These are phyloP conservation scores for Polydesmus complanatus DNA, from an alignment of 2,888 invertebrate genomes.

Conservation along the genomic window DNA sequence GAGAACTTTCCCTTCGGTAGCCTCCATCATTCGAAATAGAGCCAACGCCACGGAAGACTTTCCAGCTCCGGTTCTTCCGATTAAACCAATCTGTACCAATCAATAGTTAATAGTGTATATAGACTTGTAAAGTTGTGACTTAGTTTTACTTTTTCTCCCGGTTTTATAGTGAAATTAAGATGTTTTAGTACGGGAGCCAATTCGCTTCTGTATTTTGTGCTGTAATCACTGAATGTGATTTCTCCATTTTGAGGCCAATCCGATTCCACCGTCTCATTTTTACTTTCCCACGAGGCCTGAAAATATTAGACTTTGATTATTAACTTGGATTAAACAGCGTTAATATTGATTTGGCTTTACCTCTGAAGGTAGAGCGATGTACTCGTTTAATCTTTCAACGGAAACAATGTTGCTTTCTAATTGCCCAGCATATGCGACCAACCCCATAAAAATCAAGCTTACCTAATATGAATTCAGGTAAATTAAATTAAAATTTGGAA, in stretches of 20 bases:
- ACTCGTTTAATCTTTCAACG: conserved; percentile 92
- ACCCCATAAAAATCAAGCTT: conserved; percentile 89
- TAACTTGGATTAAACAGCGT: not conserved
- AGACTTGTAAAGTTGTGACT: too few relatives aligned
- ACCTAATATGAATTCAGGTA: too few relatives aligned
- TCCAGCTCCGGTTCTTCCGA: conserved; percentile 80
- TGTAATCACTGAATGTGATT: conserved; percentile 1
- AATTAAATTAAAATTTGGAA: too few relatives aligned
- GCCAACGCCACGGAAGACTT: conserved; percentile 78
- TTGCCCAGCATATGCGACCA: conserved; percentile 89
- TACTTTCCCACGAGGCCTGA: conserved; percentile 9
- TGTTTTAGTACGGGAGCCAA: not conserved
- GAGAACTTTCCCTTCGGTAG: conserved; percentile 60
- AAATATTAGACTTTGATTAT: too few relatives aligned
- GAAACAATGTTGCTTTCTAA: conserved; percentile 95
- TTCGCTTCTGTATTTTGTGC: conserved; percentile 8
- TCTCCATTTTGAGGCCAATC: conserved; percentile 2
- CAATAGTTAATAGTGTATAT: not conserved
- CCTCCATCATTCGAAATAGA: conserved; percentile 78
- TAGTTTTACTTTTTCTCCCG: conserved; percentile 8
- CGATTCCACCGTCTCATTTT: not conserved
- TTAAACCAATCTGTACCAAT: conserved; percentile 63
- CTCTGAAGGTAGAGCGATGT: conserved; percentile 63
- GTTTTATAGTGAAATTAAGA: not conserved
- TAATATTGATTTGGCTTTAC: not conserved